Evolutionary conservation across 2,888 invertebrate species (phyloP), one percentile per base, ranked within the genome.

Genomic region (Epistrophella euchroma): DNA sequence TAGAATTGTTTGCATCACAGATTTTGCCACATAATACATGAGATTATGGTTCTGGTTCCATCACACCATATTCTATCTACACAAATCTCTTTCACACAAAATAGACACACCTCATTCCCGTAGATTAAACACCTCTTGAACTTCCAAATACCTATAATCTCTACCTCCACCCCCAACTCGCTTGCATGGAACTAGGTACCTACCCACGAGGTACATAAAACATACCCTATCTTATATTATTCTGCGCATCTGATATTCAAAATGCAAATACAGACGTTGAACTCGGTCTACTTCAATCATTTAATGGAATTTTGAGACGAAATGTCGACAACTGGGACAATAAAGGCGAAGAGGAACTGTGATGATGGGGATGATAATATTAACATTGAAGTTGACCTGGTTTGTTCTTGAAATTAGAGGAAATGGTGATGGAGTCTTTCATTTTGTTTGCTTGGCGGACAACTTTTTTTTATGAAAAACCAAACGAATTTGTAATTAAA

Each of bases 211-310:
- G n/a, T n/a, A n/a, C n/a, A n/a, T n/a, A n/a, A n/a, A n/a, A n/a
- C n/a, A n/a, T n/a, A n/a, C n/a, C n/a, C 15, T n/a, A 45, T 64
- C 60, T 37, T 37, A 35, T 60, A 1, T 60, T 22, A 22, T 60
- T 37, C 47, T 50, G 37, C 19, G 25, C 43, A 68, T 80, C 64
- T 75, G 28, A 77, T 85, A 77, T 86, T 86, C 81, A 72, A 81
- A 86, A 81, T 81, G 86, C 86, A 86, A 86, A 86, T 82, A 86
- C 78, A 83, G 75, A 84, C 88, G 86, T 81, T 81, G 73, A 82
- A 83, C 79, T 88, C 84, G 87, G 72, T 76, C 32, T 71, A 88
- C 82, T 89, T 90, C 89, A 89, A 90, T 90, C 89, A 90, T 90
- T 90, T 90, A 90, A 90, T 90, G 89, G 81, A 81, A 86, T 76